phyloP scores from a whole-genome alignment of 2,888 invertebrate species.

The Ametastegia equiseti region DNA sequence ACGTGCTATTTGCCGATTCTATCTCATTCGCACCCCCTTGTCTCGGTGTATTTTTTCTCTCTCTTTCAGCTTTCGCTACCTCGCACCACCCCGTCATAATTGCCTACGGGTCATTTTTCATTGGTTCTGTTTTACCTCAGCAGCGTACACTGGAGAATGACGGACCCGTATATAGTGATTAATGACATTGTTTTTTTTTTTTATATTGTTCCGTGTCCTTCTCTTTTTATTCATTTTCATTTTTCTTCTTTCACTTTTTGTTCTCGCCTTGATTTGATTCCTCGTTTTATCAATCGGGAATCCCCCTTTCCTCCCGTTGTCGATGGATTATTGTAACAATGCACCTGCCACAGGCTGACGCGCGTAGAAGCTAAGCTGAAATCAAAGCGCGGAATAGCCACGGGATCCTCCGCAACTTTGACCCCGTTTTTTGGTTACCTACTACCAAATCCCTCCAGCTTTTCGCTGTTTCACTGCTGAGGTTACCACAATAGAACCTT shows the following conservation, averaged over 20 bases:
- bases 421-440: conserved; percentile 4
- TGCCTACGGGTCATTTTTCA: conserved; percentile 68
- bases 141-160: conserved; percentile 51
- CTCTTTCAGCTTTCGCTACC: conserved; percentile 11
- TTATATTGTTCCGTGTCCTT: neutral
- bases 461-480: conserved; percentile 20
- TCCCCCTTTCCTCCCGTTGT: conserved; percentile 41
- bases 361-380: neutral
- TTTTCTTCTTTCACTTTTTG: conserved; percentile 53
- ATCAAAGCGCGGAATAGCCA: neutral
- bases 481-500: conserved; percentile 4
- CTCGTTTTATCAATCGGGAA: conserved; percentile 27
- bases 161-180: conserved; percentile 59
- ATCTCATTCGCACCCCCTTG: neutral
- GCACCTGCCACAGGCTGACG: conserved; percentile 39
- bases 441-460: neutral
- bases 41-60: neutral
- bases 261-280: conserved; percentile 21
- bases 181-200: conserved; percentile 55
- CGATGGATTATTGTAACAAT: conserved; percentile 41
- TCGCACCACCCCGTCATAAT: conserved; percentile 64
- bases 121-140: conserved; percentile 59
- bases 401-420: conserved; percentile 1
- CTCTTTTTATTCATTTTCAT: conserved; percentile 22
- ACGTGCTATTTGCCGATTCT: conserved; percentile 20